Base-by-base conservation (phyloP, 2,797 vertebrate genomes). In the Periparus ater region DNA sequence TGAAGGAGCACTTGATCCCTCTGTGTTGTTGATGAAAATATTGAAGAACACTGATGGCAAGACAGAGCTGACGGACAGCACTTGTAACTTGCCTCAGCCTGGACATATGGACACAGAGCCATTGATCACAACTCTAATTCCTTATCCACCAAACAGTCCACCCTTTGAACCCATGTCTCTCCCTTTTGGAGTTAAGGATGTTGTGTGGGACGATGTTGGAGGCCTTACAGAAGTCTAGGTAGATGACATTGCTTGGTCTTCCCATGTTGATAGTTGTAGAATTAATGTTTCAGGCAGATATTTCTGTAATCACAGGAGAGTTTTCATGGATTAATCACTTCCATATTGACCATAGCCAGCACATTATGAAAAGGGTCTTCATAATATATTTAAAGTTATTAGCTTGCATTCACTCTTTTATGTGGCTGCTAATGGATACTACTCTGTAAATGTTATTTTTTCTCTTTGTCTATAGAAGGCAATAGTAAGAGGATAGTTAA, bases 51-150 rank as follows among this genome's bases (percentile, higher is more conserved):
- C 16, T n/a, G 54, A 23, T 6, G 3, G 7, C 19, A 67, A 38
- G n/a, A 29, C 54, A 45, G 45, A 67, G n/a, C 72, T 20, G n/a
- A 61, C n/a, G n/a, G n/a, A 38, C 38, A 57, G 7, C 17, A 45
- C 6, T 45, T 5, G 1, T 53, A 47, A 61, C 22, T 0, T 0
- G 20, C 9, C 25, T 62, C 55, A 77, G 34, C 34, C 48, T 40
- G 34, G 48, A 26, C 25, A 25, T 4, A 17, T 40, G 34, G 48
- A 26, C 25, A 25, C 3, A 17, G n/a, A 29, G 19, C 11, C 63
- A 54, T 2, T 10, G 17, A 34, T 20, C 13, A 48, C 57, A 42
- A 3, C 8, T 48, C 29, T 34, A 26, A 62, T 62, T 62, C 48
- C 34, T 70, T 71, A 34, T 47, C 8, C 34, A 34, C 25, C 5